Evolutionary conservation across 1,140 invertebrate genomes (phyloP).

Genomic region (Homarus americanus): DNA sequence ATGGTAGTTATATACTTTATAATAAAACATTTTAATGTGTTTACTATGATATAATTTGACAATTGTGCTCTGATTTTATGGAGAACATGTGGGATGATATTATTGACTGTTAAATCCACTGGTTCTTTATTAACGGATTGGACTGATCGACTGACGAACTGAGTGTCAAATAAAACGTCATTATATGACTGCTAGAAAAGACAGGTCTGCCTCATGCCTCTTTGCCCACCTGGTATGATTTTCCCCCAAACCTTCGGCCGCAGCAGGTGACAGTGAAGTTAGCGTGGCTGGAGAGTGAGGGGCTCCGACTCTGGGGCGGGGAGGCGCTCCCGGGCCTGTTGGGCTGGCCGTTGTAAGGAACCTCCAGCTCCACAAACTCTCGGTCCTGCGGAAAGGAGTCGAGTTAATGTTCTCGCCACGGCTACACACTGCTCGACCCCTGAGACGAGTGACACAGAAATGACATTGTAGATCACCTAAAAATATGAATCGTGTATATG

Average conservation of each 20-base stretch:
- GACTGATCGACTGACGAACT: constrained; percentile 20
- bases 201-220: constrained; percentile 72
- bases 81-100: not conserved
- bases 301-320: constrained; percentile 73
- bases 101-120: not conserved
- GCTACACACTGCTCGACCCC: too few species aligned
- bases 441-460: too few species aligned
- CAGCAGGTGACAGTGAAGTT: constrained; percentile 74
- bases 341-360: constrained; percentile 93
- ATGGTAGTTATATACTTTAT: not conserved
- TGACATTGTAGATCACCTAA: too few species aligned
- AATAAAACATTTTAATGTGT: not conserved
- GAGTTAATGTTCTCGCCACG: not conserved
- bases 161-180: constrained; percentile 14
- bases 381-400: constrained; percentile 86
- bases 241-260: constrained; percentile 74
- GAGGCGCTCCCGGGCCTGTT: constrained; percentile 84
- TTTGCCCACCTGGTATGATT: constrained; percentile 75
- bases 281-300: constrained; percentile 72
- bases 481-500: too few species aligned
- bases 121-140: not conserved
- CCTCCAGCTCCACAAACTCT: constrained; percentile 97
- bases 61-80: not conserved
- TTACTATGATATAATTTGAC: not conserved
- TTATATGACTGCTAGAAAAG: constrained; percentile 43